Percentiles rank a stretch among this genome's conserved stretches.
Conservation (phyloP, 2,113 vertebrate species). For the Ascaphus truei region DNA sequence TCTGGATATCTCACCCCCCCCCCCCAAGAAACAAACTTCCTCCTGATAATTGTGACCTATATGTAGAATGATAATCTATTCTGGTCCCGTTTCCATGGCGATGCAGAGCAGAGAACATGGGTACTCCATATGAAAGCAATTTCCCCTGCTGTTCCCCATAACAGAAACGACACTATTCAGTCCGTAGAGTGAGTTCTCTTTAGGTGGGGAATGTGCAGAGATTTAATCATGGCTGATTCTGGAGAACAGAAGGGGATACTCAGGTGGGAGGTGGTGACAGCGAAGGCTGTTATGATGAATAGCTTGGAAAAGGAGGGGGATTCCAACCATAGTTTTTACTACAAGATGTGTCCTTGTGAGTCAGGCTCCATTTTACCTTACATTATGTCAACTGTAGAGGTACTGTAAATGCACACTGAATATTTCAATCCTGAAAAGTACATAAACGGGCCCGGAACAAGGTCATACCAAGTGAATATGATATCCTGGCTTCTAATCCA, state of each 20-base stretch:
- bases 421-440: too few species aligned
- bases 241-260: not conserved
- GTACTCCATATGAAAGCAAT: constrained; percentile 6
- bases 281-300: too few species aligned
- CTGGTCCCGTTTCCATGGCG: constrained; percentile 30
- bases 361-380: too few species aligned
- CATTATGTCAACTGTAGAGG: too few species aligned
- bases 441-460: too few species aligned
- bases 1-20: not conserved
- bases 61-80: constrained; percentile 32
- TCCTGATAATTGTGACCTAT: constrained; percentile 31
- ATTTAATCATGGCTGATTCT: not conserved
- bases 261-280: not conserved
- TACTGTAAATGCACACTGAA: too few species aligned
- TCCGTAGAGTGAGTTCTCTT: not conserved
- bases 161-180: constrained; percentile 17
- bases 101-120: constrained; percentile 22
- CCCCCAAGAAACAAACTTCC: not conserved
- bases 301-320: too few species aligned
- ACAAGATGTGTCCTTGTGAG: too few species aligned
- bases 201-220: not conserved
- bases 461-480: too few species aligned
- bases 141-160: constrained; percentile 23
- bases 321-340: too few species aligned
- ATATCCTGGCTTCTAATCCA: too few species aligned